These are phyloP conservation scores for Morelia viridis DNA, from an alignment of 2,797 vertebrate species.

Conservation along the genomic window DNA sequence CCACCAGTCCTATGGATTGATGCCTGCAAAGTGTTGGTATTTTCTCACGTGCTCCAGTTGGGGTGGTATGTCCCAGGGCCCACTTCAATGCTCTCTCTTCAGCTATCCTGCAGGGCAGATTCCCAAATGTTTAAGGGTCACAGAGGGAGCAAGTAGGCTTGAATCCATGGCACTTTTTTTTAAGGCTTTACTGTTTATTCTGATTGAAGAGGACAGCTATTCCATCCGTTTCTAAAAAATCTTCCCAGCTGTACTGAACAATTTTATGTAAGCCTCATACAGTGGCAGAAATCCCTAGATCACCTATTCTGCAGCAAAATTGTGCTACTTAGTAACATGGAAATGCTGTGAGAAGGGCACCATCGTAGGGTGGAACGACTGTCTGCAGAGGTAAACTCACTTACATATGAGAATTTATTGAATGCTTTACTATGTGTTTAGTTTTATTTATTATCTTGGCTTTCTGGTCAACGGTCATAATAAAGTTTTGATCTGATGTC, in stretches of 20 bases:
- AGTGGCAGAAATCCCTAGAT: background rate
- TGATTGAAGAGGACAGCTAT: background rate
- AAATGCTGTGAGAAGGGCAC: background rate
- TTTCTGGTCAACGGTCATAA: background rate
- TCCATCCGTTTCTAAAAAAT: background rate
- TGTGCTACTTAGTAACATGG: background rate
- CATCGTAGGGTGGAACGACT: background rate
- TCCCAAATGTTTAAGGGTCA: background rate
- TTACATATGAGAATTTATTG: background rate
- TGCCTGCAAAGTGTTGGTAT: background rate
- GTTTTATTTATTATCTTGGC: background rate
- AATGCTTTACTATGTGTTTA: background rate
- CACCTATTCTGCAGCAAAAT: background rate
- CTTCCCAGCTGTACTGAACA: background rate
- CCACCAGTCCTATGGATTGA: background rate
- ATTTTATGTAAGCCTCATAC: background rate
- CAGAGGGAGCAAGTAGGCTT: background rate
- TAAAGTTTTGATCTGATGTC: background rate
- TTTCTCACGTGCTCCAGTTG: background rate
- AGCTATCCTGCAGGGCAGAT: background rate
- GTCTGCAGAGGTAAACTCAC: background rate
- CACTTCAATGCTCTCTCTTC: background rate
- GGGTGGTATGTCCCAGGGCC: background rate
- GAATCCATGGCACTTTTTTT: too few relatives aligned
- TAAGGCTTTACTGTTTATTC: too few relatives aligned